These are phyloP conservation scores for Ispidina picta DNA, from an alignment of 2,797 vertebrate genomes.

Conservation along the genomic window DNA sequence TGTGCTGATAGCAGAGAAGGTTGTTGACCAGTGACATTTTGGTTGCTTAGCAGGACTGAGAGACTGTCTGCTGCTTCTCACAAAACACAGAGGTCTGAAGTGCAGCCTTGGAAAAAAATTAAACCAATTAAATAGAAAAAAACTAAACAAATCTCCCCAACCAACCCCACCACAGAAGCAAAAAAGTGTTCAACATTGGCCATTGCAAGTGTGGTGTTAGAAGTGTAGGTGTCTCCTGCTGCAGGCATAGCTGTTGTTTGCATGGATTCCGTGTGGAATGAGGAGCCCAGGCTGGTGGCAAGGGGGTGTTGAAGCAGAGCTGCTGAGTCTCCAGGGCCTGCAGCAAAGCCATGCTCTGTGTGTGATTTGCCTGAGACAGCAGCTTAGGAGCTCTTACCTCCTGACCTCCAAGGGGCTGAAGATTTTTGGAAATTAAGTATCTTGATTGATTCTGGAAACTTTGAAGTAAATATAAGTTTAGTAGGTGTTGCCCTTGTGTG, in stretches of 20 bases:
- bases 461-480: not conserved
- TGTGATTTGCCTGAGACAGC: not conserved
- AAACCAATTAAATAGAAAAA: not conserved
- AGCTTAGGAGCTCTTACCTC: not conserved
- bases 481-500: not conserved
- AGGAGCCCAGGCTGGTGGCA: not conserved
- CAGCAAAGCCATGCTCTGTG: not conserved
- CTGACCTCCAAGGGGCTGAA: not conserved
- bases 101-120: not conserved
- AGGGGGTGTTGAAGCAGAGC: not conserved
- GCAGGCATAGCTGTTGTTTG: not conserved
- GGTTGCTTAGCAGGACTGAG: not conserved
- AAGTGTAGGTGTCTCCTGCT: not conserved
- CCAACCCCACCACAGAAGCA: not conserved
- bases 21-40: not conserved
- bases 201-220: fast-evolving
- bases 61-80: not conserved
- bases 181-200: not conserved
- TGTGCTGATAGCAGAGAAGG: not conserved
- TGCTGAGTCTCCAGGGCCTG: not conserved
- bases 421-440: not conserved
- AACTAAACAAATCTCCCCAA: not conserved
- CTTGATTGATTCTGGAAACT: not conserved
- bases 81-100: not conserved
- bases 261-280: not conserved